Evolutionary conservation across 2,888 invertebrate species (phyloP).

Genomic region (Dromius quadrimaculatus): DNA sequence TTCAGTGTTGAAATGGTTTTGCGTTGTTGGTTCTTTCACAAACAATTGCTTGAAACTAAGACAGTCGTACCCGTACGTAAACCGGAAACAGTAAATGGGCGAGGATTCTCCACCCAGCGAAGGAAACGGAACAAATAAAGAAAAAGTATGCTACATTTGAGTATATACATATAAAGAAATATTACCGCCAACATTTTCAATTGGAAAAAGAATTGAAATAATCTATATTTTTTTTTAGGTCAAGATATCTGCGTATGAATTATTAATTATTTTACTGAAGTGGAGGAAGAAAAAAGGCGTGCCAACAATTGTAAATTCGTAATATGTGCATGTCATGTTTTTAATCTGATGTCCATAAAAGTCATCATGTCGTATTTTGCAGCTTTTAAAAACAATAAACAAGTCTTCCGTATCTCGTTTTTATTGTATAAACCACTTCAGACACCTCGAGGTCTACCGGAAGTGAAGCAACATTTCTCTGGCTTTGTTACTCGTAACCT

Average conservation of each 20-base stretch:
- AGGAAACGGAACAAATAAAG: conserved; percentile 11
- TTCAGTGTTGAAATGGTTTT: conserved; percentile 19
- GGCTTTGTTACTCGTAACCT: neutral
- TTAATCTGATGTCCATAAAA: too few relatives aligned
- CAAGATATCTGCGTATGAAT: too few relatives aligned
- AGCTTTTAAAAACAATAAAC: neutral
- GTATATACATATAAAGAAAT: too few relatives aligned
- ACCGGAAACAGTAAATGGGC: conserved; percentile 32
- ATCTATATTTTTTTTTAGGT: too few relatives aligned
- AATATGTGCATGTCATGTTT: too few relatives aligned
- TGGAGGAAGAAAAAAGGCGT: too few relatives aligned
- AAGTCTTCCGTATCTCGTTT: neutral
- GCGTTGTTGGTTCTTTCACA: neutral
- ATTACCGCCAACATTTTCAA: too few relatives aligned
- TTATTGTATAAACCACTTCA: neutral
- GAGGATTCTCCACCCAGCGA: conserved; percentile 15
- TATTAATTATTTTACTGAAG: too few relatives aligned
- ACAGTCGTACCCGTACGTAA: conserved; percentile 26
- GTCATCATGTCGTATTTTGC: neutral
- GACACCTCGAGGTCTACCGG: neutral
- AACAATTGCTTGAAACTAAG: conserved; percentile 37
- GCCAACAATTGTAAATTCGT: too few relatives aligned
- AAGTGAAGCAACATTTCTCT: neutral
- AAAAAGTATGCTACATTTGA: too few relatives aligned
- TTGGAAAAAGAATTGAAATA: too few relatives aligned